Percentiles rank a stretch among this genome's conserved stretches.
Conservation (phyloP, 1,140 invertebrate genomes). For the Anagrus nilaparvatae region DNA sequence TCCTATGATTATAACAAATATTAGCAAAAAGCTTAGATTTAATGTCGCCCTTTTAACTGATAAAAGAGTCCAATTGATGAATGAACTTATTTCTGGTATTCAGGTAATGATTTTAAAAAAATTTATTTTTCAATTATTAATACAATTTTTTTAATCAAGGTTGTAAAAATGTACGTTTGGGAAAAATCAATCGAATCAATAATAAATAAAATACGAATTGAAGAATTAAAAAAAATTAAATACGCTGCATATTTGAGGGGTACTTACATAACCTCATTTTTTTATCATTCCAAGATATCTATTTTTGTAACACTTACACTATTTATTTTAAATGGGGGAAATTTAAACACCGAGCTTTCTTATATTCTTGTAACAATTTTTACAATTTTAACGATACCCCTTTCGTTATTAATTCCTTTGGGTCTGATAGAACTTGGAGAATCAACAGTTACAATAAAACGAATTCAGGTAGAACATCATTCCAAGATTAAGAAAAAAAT, state of each 20-base stretch:
- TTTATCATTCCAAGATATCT: constrained; percentile 61
- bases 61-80: constrained; percentile 67
- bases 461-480: constrained; percentile 40
- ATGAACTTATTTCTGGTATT: constrained; percentile 28
- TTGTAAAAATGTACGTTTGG: constrained; percentile 5
- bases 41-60: constrained; percentile 45
- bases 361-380: constrained; percentile 55
- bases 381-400: constrained; percentile 50
- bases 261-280: constrained; percentile 56
- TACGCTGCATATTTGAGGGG: constrained; percentile 60
- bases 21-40: neutral
- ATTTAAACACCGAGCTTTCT: constrained; percentile 56
- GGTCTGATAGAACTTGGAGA: constrained; percentile 58
- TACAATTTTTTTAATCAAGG: neutral
- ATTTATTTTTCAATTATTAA: neutral
- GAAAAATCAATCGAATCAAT: constrained; percentile 28
- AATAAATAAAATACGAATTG: constrained; percentile 42
- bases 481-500: neutral
- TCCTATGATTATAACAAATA: neutral
- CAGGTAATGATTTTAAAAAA: neutral
- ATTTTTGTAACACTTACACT: constrained; percentile 63
- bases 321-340: constrained; percentile 54
- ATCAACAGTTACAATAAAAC: constrained; percentile 53
- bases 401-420: constrained; percentile 62
- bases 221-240: constrained; percentile 58